Base-by-base conservation (phyloP, 2,797 vertebrate genomes). In the Notolepis coatsorum region DNA sequence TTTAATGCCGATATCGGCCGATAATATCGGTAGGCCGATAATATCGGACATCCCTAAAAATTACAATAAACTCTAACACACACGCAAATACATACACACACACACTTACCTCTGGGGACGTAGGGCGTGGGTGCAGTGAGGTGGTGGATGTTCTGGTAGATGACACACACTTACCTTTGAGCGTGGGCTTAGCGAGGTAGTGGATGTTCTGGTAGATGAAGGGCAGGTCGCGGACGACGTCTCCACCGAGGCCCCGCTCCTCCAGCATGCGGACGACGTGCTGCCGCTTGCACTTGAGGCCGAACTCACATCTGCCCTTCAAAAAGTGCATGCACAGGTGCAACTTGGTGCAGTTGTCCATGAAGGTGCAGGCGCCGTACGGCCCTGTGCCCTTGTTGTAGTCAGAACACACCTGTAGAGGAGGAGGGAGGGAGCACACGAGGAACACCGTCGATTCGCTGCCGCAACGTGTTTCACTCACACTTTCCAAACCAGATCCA, bases 291-390 rank as follows among this genome's bases (percentile, higher is more conserved):
- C 96, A 98, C 63, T 66, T 81, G 47, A 37, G 78, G 28, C 95
- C 95, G 51, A 95, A 98, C 64, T 84, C 87, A 82, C 96, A 97
- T 66, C 86, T 73, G 12, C 91, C 94, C 76, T 90, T 89, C 51
- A 96, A 57, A 43, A 92, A 95, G 79, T 95, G 95, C 80, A 94
- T 93, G 68, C 96, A 97, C 79, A 96, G 35, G 60, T 98, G 96
- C 20, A 96, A 84, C 64, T 95, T 98, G 76, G 89, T 90, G 81
- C 96, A 97, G 46, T 57, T 65, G n/a, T 81, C 88, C 70, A 88
- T 85, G 86, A 90, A 97, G 47, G 81, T 90, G 79, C 96, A 98
- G 61, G 88, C 78, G 60, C 96, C 96, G 0, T 93, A 75, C 24
- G 71, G 88, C 41, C 92, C 94, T 0, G 90, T 88, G 17, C 95